Percentiles rank a stretch among this genome's conserved stretches.
Conservation (phyloP, 2,797 vertebrate genomes). For the Bufotes viridis region DNA sequence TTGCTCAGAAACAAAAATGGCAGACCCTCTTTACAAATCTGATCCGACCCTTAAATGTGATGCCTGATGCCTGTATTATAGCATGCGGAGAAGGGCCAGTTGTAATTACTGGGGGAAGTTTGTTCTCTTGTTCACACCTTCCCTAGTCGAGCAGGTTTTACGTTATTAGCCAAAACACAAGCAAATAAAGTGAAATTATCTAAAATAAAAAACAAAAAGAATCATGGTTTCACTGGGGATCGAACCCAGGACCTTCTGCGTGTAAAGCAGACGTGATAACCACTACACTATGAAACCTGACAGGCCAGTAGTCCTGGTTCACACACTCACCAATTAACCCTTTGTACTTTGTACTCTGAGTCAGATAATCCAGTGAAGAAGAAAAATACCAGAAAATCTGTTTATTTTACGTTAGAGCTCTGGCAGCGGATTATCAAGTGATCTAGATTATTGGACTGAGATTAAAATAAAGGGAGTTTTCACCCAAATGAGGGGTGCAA, state of each 20-base stretch:
- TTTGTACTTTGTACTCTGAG: not conserved
- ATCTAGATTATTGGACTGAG: too few species aligned
- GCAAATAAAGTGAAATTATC: not conserved
- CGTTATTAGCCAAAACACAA: not conserved
- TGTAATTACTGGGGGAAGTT: not conserved
- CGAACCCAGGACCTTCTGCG: conserved; percentile 53
- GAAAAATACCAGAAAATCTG: too few species aligned
- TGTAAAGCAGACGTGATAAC: conserved; percentile 56
- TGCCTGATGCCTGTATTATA: not conserved
- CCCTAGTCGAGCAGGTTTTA: not conserved
- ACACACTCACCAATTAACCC: not conserved
- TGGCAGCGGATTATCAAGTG: not conserved
- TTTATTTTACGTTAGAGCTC: not conserved
- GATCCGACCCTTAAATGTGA: not conserved
- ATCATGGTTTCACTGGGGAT: conserved; percentile 47
- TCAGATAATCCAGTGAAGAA: too few species aligned
- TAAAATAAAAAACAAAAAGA: not conserved
- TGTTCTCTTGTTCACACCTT: not conserved
- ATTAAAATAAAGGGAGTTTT: too few species aligned
- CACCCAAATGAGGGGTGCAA: not conserved
- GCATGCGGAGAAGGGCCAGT: not conserved
- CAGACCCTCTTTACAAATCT: not conserved
- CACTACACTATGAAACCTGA: conserved; percentile 51
- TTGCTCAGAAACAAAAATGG: not conserved
- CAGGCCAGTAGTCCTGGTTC: rapidly evolving